A percentile compares a stretch with the other conserved stretches of the same genome.
These are phyloP conservation scores for Rhingia rostrata DNA, from an alignment of 2,888 invertebrate genomes.

Conservation along the genomic window DNA sequence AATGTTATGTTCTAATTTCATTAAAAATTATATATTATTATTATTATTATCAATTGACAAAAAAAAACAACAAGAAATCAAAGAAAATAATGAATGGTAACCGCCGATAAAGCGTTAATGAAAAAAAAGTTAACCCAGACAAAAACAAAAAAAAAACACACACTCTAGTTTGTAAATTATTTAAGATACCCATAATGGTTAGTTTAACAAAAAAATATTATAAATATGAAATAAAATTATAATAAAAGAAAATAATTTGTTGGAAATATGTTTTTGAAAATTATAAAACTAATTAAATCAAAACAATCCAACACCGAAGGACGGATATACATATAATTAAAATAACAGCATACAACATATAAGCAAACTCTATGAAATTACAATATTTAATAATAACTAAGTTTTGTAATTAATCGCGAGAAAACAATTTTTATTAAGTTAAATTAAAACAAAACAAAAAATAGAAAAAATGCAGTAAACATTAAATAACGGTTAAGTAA, in stretches of 20 bases:
- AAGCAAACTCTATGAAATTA: conserved; percentile 59
- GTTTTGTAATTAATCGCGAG: conserved; percentile 77
- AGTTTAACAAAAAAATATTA: conserved; percentile 56
- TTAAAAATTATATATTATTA: conserved; percentile 41
- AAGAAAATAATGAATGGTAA: conserved; percentile 21
- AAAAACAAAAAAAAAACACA: conserved; percentile 28
- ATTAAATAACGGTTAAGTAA: conserved; percentile 65
- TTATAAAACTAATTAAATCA: conserved; percentile 41
- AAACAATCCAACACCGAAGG: conserved; percentile 44
- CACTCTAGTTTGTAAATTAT: conserved; percentile 63
- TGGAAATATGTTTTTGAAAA: conserved; percentile 53
- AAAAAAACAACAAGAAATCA: conserved; percentile 42
- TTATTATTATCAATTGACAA: conserved; percentile 45
- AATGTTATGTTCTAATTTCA: conserved; percentile 74
- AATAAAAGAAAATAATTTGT: conserved; percentile 63
- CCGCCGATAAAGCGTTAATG: conserved; percentile 40
- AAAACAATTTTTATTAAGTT: conserved; percentile 76
- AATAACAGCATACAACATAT: conserved; percentile 46
- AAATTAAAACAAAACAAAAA: conserved; percentile 75
- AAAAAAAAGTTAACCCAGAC: conserved; percentile 29
- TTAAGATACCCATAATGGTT: conserved; percentile 64
- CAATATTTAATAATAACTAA: conserved; percentile 75
- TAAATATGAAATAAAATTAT: conserved; percentile 68
- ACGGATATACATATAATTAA: conserved; percentile 52
- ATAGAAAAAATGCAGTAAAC: conserved; percentile 73